These are phyloP conservation scores for Trematocara variabile DNA, from an alignment of 2,113 vertebrate genomes.

Conservation along the genomic window DNA sequence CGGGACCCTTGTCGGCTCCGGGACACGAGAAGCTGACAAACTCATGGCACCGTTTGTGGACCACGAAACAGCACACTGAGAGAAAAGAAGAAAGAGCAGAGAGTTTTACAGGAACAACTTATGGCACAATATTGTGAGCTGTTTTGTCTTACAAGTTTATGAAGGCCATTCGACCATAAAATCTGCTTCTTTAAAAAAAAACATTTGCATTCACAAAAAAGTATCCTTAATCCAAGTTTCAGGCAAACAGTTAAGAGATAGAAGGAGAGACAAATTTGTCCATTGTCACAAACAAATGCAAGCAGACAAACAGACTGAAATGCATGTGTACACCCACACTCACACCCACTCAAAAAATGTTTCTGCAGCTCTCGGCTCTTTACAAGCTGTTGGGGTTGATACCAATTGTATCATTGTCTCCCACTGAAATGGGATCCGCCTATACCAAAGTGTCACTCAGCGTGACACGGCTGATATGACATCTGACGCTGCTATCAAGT, in stretches of 20 bases:
- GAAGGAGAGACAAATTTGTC: background rate
- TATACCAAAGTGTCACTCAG: background rate
- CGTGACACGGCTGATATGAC: constrained; percentile 18
- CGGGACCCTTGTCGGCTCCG: constrained; percentile 88
- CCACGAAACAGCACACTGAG: constrained; percentile 93
- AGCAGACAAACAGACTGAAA: constrained; percentile 18
- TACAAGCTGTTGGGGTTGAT: background rate
- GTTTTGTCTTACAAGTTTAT: background rate
- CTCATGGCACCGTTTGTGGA: constrained; percentile 94
- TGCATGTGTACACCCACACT: constrained; percentile 15
- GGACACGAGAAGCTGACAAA: constrained; percentile 95
- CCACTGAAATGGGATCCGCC: background rate
- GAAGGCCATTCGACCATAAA: background rate
- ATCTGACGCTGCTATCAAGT: constrained; percentile 20
- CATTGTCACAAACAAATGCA: constrained; percentile 1
- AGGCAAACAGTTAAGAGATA: background rate
- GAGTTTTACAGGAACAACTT: background rate
- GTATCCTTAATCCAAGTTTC: background rate
- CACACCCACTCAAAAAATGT: constrained; percentile 23
- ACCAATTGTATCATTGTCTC: background rate
- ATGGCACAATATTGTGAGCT: background rate
- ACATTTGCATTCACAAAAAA: background rate
- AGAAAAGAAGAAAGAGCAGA: constrained; percentile 14
- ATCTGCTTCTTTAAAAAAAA: background rate
- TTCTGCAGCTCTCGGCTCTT: constrained; percentile 16